Percentiles rank a stretch among this genome's conserved stretches.
Evolutionary conservation across 1,140 invertebrate genomes (phyloP).

Genomic region (Pseudachorutes palmiensis): DNA sequence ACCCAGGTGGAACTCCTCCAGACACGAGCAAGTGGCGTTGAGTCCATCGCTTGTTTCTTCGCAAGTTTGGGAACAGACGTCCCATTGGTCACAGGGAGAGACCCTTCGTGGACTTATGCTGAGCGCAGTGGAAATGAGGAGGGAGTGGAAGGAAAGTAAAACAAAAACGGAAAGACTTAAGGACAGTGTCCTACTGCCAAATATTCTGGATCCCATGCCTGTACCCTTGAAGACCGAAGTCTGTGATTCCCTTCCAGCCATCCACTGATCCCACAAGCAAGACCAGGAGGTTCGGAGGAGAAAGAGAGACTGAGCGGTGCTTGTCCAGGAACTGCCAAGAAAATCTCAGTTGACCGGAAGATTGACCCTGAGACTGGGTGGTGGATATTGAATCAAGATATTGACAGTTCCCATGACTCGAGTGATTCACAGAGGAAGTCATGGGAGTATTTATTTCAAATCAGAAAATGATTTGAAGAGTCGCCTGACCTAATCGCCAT

Average conservation of each 20-base stretch:
- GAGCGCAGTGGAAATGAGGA: background rate
- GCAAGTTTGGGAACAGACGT: conserved; percentile 73
- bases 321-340: too few species aligned
- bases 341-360: too few species aligned
- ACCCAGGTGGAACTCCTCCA: background rate
- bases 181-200: background rate
- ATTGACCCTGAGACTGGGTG: too few species aligned
- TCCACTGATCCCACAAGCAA: background rate
- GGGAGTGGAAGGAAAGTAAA: background rate
- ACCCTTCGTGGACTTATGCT: background rate
- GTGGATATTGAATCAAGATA: too few species aligned
- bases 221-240: background rate
- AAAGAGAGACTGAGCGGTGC: background rate
- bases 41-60: conserved; percentile 52
- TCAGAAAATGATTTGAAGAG: too few species aligned
- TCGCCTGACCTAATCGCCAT: too few species aligned
- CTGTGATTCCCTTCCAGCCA: background rate
- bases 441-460: too few species aligned
- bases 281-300: background rate
- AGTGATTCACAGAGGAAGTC: too few species aligned
- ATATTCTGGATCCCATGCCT: background rate
- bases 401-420: too few species aligned
- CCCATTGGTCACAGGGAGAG: conserved; percentile 51
- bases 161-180: background rate
- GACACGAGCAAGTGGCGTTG: conserved; percentile 66